Conservation (phyloP, 1,140 invertebrate genomes). For the Halictus rubicundus region DNA sequence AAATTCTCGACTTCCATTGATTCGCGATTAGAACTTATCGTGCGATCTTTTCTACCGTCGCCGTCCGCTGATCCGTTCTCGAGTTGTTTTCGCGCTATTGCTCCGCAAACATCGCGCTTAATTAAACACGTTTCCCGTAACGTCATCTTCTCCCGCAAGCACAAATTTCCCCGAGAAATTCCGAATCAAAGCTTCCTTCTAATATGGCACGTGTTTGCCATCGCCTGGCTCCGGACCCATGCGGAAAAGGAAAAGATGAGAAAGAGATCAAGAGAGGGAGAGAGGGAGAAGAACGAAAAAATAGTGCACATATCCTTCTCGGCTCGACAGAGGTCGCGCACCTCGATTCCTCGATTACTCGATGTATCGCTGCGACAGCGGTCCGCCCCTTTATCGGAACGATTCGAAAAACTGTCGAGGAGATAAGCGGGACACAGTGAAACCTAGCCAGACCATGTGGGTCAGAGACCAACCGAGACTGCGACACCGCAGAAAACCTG, state of each 20-base stretch:
- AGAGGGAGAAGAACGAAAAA: not conserved
- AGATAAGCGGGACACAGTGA: slow-evolving; percentile 23
- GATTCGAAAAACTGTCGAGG: slow-evolving; percentile 20
- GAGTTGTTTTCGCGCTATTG: no score
- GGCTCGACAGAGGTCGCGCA: slow-evolving; percentile 12
- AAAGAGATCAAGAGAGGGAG: not conserved
- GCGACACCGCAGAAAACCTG: not conserved
- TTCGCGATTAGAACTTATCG: not conserved
- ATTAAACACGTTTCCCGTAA: no score
- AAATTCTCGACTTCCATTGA: not conserved
- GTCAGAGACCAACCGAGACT: not conserved
- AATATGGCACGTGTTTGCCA: no score
- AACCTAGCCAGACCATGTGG: not conserved
- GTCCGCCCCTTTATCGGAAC: slow-evolving; percentile 8
- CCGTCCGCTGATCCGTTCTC: no score
- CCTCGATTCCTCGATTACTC: not conserved
- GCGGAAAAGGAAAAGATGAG: no score
- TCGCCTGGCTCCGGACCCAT: no score
- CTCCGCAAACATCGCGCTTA: no score
- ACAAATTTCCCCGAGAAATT: no score
- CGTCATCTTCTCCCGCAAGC: no score
- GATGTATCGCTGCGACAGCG: slow-evolving; percentile 10
- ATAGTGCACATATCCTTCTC: not conserved
- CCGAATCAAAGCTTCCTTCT: no score
- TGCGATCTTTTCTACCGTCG: not conserved